phyloP scores from a whole-genome alignment of 1,140 invertebrate species.

The Heterodera schachtii region DNA sequence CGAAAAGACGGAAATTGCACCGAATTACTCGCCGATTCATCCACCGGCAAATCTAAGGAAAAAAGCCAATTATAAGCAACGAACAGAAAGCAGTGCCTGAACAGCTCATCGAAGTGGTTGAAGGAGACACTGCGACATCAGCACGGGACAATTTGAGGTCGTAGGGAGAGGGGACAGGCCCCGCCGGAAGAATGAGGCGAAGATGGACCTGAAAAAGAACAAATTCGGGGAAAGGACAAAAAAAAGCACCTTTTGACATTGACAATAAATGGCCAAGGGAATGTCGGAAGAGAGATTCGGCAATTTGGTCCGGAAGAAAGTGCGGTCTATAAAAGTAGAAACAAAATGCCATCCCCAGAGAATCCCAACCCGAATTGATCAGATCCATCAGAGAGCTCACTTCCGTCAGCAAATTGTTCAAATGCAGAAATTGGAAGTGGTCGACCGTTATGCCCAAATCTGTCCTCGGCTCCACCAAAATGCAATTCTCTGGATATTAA shows the following conservation, averaged over 20 bases:
- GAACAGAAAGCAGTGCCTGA: neutral
- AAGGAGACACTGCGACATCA: neutral
- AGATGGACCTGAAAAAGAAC: conserved; percentile 28
- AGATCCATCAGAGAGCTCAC: conserved; percentile 33
- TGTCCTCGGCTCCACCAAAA: conserved; percentile 28
- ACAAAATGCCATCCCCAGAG: neutral
- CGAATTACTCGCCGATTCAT: neutral
- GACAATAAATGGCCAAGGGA: conserved; percentile 28
- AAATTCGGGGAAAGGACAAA: neutral
- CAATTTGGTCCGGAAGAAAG: conserved; percentile 31
- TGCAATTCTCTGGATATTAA: conserved; percentile 19
- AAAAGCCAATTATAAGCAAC: neutral
- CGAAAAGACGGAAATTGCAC: neutral
- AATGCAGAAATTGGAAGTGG: conserved; percentile 41
- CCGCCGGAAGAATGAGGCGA: conserved; percentile 29
- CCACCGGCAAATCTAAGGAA: conserved; percentile 1
- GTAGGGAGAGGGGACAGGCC: conserved; percentile 33
- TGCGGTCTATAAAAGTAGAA: conserved; percentile 8
- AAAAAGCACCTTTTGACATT: conserved; percentile 28
- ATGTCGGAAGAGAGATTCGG: neutral
- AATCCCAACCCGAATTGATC: conserved; percentile 19
- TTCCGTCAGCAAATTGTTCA: conserved; percentile 22
- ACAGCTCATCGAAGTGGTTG: conserved; percentile 3
- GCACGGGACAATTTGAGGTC: conserved; percentile 24
- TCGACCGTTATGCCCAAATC: conserved; percentile 28